These are phyloP conservation scores for Enteromius treurensis DNA, from an alignment of 2,797 vertebrate genomes.

Conservation along the genomic window DNA sequence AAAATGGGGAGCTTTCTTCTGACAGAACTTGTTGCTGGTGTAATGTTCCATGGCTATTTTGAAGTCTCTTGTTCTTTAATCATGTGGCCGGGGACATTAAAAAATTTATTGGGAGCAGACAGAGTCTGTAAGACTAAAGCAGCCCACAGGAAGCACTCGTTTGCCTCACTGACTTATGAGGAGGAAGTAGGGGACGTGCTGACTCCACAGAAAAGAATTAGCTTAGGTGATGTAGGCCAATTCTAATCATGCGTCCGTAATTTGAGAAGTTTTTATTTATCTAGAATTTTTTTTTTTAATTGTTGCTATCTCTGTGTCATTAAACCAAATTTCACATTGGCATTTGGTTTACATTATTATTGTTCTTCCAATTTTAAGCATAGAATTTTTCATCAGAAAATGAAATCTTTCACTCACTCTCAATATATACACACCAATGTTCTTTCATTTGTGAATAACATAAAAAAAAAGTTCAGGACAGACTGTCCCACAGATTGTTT, in stretches of 20 bases:
- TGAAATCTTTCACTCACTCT: background rate
- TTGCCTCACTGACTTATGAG: conserved; percentile 33
- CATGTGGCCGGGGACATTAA: conserved; percentile 65
- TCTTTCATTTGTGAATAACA: background rate
- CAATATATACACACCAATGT: background rate
- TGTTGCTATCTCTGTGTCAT: background rate
- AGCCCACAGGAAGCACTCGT: conserved; percentile 44
- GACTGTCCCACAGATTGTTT: background rate
- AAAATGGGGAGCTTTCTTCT: background rate
- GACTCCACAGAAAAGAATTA: conserved; percentile 6
- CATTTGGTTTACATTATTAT: background rate
- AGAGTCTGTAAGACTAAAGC: conserved; percentile 40
- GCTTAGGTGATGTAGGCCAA: conserved; percentile 25
- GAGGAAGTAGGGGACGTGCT: conserved; percentile 24
- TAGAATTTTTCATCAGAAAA: background rate
- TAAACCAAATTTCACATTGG: background rate
- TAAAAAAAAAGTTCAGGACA: background rate
- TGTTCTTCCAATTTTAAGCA: background rate
- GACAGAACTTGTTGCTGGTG: conserved; percentile 47
- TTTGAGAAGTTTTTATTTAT: conserved; percentile 19
- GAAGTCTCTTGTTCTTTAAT: conserved; percentile 66
- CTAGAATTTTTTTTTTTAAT: background rate
- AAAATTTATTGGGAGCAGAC: conserved; percentile 70
- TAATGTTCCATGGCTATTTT: conserved; percentile 57
- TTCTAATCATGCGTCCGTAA: background rate